These are phyloP conservation scores for Thaumatotibia leucotreta DNA, from an alignment of 1,140 invertebrate species.

Conservation along the genomic window DNA sequence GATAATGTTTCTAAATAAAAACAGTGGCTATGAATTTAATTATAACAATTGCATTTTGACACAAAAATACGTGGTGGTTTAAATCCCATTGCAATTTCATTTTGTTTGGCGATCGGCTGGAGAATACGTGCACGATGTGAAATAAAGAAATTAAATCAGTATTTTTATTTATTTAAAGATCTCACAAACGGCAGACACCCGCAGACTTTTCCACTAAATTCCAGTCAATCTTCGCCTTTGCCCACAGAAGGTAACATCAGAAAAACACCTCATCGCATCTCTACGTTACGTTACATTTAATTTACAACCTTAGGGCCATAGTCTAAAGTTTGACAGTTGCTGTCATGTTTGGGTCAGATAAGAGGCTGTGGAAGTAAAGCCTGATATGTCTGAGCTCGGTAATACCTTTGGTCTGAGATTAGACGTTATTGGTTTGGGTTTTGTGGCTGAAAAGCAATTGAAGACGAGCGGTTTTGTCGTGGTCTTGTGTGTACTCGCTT, in stretches of 20 bases:
- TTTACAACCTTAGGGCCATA: background rate
- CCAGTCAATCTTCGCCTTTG: background rate
- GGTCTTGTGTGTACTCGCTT: no score
- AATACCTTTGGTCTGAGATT: background rate
- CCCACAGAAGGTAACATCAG: background rate
- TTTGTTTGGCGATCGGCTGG: no score
- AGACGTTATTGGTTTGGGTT: background rate
- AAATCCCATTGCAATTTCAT: no score
- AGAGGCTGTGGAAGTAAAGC: background rate
- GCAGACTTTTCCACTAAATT: background rate
- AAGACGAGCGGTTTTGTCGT: background rate
- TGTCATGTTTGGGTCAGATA: background rate
- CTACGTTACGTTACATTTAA: background rate
- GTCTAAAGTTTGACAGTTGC: background rate
- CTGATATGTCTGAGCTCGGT: background rate
- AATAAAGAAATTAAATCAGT: no score
- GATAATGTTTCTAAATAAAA: no score
- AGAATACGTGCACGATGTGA: no score
- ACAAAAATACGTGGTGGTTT: no score
- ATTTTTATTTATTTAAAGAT: background rate
- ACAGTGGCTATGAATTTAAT: no score
- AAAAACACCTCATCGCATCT: background rate
- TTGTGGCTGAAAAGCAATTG: slow-evolving; percentile 3
- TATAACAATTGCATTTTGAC: no score
- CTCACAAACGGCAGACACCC: background rate